Evolutionary conservation across 2,113 vertebrate genomes (phyloP), one percentile per base, ranked within the genome.

Genomic region (Poeciliopsis occidentalis): DNA sequence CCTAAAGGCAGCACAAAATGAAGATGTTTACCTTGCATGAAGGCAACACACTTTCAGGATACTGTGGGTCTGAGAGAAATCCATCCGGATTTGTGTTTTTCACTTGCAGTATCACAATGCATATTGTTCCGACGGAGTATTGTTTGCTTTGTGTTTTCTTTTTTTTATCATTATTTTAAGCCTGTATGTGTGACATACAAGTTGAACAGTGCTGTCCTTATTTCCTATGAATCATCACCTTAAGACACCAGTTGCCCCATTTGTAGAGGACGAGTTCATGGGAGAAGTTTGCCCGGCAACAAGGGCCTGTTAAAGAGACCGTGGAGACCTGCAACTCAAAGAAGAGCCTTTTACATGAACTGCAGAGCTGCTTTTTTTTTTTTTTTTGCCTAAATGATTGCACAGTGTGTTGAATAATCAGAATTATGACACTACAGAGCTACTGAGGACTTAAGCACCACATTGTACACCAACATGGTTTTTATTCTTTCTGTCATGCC

Each of bases 401-500:
- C 76, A 89, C 87, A 84, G 47, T 70, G 68, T 69, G 76, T 86
- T 68, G 76, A 84, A 91, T 39, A 66, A 75, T 66, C 65, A 79
- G 81, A 87, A 72, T 71, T 71, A 62, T 27, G 69, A 89, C 86
- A 84, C 81, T 69, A 86, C 31, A 30, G 76, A 82, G 80, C 88
- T 87, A 85, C 67, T 13, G 75, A 82, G 75, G 76, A 89, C 82
- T 88, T 61, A 31, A 60, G 71, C 67, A 82, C 80, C 64, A 63
- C 75, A 66, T 82, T 81, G 71, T 82, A 87, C 81, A 71, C 74
- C 70, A 84, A 60, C 79, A 78, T 83, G 63, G 75, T 78, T 75
- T 57, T 88, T 83, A 77, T 85, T 91, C 63, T 82, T 88, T 84
- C 71, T 90, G 78, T 86, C 82, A 91, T 88, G 89, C 87, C 90